Evolutionary conservation across 1,140 invertebrate genomes (phyloP).

Genomic region (Eupeodes corollae): DNA sequence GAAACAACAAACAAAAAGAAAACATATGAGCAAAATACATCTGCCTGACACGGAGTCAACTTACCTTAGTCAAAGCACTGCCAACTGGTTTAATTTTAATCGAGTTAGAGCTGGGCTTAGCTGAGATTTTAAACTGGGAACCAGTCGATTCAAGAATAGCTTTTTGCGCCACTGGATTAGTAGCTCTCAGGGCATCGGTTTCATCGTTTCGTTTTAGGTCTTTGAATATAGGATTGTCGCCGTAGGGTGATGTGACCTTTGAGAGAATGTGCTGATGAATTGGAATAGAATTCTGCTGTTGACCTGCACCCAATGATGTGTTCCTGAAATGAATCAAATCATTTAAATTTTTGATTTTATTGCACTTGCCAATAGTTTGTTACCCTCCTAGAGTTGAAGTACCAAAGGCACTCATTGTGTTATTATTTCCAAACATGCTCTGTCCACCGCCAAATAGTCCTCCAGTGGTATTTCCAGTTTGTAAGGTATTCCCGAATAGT

Average conservation of each 20-base stretch:
- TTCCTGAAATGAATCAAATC: constrained; percentile 14
- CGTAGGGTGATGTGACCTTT: constrained; percentile 60
- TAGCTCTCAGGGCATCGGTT: constrained; percentile 60
- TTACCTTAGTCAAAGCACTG: constrained; percentile 34
- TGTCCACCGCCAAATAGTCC: constrained; percentile 37
- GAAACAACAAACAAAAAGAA: background rate
- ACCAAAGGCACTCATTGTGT: constrained; percentile 17
- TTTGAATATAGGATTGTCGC: constrained; percentile 65
- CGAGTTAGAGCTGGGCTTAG: constrained; percentile 43
- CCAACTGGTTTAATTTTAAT: constrained; percentile 50
- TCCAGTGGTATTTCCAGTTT: constrained; percentile 11
- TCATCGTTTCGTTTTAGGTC: constrained; percentile 50
- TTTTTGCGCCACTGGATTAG: constrained; percentile 57
- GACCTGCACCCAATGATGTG: constrained; percentile 11
- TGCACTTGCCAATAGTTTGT: constrained; percentile 1
- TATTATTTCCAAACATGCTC: constrained; percentile 13
- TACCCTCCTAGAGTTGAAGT: constrained; percentile 2
- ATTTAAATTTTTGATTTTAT: background rate
- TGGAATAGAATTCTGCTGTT: constrained; percentile 37
- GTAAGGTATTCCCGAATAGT: constrained; percentile 30
- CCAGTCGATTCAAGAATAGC: constrained; percentile 41
- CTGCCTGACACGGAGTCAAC: too few relatives aligned
- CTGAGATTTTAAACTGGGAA: constrained; percentile 51
- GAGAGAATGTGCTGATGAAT: constrained; percentile 57
- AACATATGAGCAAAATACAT: constrained; percentile 5